Conservation (phyloP, 2,113 vertebrate genomes). For the Macheiramphus alcinus region DNA sequence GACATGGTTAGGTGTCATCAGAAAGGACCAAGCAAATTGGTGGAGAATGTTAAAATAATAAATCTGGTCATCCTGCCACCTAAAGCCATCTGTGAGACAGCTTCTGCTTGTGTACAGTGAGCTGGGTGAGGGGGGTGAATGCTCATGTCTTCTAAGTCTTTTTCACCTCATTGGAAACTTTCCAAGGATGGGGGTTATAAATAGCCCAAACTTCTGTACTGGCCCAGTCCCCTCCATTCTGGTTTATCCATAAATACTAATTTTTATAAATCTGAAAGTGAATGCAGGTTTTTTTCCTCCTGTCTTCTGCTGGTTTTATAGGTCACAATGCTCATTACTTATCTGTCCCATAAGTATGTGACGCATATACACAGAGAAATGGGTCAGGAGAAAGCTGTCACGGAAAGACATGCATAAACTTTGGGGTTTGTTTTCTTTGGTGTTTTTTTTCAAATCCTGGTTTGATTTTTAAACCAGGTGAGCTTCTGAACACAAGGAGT, state of each 20-base stretch:
- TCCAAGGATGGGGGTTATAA: neutral
- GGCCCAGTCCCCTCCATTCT: neutral
- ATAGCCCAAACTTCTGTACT: neutral
- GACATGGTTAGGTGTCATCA: neutral
- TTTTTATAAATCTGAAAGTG: neutral
- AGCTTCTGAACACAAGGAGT: neutral
- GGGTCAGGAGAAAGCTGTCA: neutral
- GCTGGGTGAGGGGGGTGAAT: neutral
- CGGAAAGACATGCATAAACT: neutral
- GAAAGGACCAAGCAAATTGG: neutral
- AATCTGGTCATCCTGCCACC: neutral
- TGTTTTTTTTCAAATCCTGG: neutral
- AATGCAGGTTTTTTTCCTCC: neutral
- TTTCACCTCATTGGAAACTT: neutral
- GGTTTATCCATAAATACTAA: neutral
- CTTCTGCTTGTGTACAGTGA: neutral
- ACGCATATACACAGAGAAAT: neutral
- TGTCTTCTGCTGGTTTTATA: neutral
- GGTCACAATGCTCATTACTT: neutral
- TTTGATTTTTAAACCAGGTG: neutral
- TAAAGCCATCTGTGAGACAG: accelerated
- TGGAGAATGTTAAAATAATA: neutral
- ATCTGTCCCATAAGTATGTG: neutral
- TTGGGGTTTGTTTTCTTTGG: neutral
- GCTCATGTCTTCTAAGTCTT: neutral